A percentile compares a stretch with the other conserved stretches of the same genome.
Evolutionary conservation across 2,797 vertebrate species (phyloP).

Genomic region (Oceanodroma leucorhoa): DNA sequence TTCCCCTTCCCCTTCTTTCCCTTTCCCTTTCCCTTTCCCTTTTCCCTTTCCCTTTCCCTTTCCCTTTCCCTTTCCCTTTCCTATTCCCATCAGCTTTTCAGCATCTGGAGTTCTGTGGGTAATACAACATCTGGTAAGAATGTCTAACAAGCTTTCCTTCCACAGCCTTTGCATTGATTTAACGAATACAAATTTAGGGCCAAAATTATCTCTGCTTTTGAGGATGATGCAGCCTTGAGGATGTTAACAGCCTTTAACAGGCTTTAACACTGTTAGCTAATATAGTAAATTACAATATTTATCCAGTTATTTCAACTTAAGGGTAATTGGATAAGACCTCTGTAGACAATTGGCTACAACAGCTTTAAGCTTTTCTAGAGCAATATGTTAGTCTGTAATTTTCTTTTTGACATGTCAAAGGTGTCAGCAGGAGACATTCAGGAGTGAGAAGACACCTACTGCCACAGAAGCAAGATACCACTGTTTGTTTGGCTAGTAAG

Average conservation of each 20-base stretch:
- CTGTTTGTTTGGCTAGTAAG: background rate
- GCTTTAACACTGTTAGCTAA: too few relatives aligned
- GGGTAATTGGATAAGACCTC: background rate
- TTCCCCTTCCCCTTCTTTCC: background rate
- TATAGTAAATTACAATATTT: background rate
- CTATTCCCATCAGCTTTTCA: background rate
- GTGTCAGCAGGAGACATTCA: background rate
- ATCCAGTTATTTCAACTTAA: background rate
- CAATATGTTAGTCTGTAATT: background rate
- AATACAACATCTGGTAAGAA: background rate
- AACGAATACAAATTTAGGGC: too few relatives aligned
- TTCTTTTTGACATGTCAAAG: background rate
- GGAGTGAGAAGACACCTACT: background rate
- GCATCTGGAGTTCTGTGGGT: background rate
- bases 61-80: too few relatives aligned
- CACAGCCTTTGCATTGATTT: background rate
- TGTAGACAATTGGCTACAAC: background rate
- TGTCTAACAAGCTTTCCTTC: background rate
- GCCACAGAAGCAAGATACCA: background rate
- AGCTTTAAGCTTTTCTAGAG: background rate
- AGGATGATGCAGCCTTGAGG: background rate
- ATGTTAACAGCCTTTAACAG: too few relatives aligned
- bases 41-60: accelerated
- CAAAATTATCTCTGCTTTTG: background rate
- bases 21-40: too few relatives aligned